Evolutionary conservation across 2,888 invertebrate genomes (phyloP).

Genomic region (Hesperia comma): DNA sequence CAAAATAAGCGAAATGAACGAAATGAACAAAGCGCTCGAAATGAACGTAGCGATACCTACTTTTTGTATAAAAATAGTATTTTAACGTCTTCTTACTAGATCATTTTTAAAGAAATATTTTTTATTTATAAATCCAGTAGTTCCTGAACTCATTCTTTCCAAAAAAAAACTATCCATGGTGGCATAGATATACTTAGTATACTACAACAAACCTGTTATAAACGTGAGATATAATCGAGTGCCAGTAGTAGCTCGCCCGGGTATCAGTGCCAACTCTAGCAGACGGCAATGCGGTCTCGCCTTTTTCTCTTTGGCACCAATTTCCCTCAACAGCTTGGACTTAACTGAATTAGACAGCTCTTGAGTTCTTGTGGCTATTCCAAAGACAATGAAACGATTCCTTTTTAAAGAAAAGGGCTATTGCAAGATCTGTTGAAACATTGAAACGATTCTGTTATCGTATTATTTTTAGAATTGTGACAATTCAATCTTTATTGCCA

Average conservation of each 20-base stretch:
- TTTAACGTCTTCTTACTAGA: too few relatives aligned
- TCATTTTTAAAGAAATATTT: too few relatives aligned
- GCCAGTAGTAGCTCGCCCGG: constrained; percentile 7
- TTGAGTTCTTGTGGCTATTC: constrained; percentile 19
- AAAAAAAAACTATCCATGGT: too few relatives aligned
- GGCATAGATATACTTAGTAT: too few relatives aligned
- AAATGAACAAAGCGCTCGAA: too few relatives aligned
- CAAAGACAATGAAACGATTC: constrained; percentile 8
- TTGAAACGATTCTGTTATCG: not conserved
- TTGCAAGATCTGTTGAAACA: not conserved
- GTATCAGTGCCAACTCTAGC: constrained; percentile 26
- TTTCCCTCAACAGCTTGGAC: constrained; percentile 40
- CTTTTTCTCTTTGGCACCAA: constrained; percentile 43
- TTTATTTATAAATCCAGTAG: too few relatives aligned
- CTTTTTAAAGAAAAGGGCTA: not conserved
- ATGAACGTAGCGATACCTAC: too few relatives aligned
- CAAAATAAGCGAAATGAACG: too few relatives aligned
- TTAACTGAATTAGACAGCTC: constrained; percentile 28
- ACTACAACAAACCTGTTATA: too few relatives aligned
- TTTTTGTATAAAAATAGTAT: too few relatives aligned
- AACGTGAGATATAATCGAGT: constrained; percentile 10
- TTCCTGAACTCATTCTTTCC: too few relatives aligned
- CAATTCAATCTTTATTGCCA: not conserved
- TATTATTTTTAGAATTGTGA: not conserved
- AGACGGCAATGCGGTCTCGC: constrained; percentile 41